A percentile compares a stretch with the other conserved stretches of the same genome.
phyloP scores from a whole-genome alignment of 1,140 invertebrate genomes.

The Drosophila pseudoananassae region DNA sequence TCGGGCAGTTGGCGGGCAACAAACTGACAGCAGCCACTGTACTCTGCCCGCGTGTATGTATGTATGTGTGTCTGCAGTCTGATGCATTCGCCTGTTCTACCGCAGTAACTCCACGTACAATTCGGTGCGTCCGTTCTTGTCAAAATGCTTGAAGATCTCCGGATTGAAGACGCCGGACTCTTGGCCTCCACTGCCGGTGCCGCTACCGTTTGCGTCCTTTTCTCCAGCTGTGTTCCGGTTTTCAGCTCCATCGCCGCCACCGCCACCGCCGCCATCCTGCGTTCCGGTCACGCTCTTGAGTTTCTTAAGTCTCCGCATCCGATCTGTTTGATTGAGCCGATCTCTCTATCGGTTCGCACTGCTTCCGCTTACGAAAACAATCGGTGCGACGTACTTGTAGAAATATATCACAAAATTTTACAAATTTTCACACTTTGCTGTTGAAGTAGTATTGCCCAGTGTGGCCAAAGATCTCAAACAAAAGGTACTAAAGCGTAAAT shows the following conservation, averaged over 20 bases:
- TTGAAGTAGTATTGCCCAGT: constrained; percentile 20
- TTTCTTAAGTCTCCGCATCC: constrained; percentile 66
- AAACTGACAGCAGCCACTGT: constrained; percentile 31
- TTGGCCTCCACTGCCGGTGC: constrained; percentile 4
- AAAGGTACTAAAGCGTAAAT: background rate
- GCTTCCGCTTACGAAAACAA: constrained; percentile 3
- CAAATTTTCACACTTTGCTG: constrained; percentile 65
- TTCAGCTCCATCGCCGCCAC: constrained; percentile 17
- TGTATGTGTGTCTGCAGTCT: constrained; percentile 24
- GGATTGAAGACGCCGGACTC: constrained; percentile 47
- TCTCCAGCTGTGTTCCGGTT: constrained; percentile 21
- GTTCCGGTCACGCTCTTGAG: constrained; percentile 67
- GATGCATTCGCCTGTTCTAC: constrained; percentile 24
- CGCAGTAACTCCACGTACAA: constrained; percentile 68
- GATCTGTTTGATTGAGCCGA: constrained; percentile 7
- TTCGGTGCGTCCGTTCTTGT: constrained; percentile 75
- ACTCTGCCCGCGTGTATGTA: constrained; percentile 21
- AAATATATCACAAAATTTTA: constrained; percentile 55
- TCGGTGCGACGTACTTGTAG: constrained; percentile 31
- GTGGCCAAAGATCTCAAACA: background rate
- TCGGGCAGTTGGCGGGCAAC: constrained; percentile 13
- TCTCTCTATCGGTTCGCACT: constrained; percentile 5
- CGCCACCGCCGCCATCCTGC: constrained; percentile 46
- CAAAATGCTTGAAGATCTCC: constrained; percentile 80
- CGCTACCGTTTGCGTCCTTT: constrained; percentile 44